Evolutionary conservation across 1,140 invertebrate genomes (phyloP), one percentile per base, ranked within the genome.

Genomic region (Tetragonula clypearis): DNA sequence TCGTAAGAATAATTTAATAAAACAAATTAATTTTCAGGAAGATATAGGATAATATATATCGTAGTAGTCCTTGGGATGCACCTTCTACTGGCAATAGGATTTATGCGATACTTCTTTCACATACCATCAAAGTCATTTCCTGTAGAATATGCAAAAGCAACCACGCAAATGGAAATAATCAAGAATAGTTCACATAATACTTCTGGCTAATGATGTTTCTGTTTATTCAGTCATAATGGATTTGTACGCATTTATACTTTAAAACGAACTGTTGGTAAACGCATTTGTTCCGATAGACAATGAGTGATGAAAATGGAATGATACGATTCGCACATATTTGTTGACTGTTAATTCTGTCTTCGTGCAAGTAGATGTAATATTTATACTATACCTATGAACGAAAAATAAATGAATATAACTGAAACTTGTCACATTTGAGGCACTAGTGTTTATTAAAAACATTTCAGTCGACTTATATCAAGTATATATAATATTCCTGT

Each of bases 31-130:
- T 86, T 82, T 92, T 92, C 81, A 94, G 94, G 97, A 6, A 96
- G 95, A 92, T 96, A 96, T 94, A 97, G 95, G 87, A 90, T 97
- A 23, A 95, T 97, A 30, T 95, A 98, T 26, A 95, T 96, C 49
- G 95, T 96, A 49, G 95, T 96, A 53, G 96, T 98, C 65, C 91
- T 98, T 55, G 94, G 96, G 26, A 96, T 98, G 86, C 98, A 99
- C 93, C 96, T 98, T 62, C 92, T 98, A 9, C 93, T 99, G 17
- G 98, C 98, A 55, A 95, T 96, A 83, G 98, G 98, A 53, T 99
- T 99, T 93, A 97, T 98, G 97, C 94, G 98, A 49, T 97, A 96
- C 84, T 97, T 97, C 90, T 97, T 97, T 88, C 95, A 96, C 85
- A 93, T 92, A 11, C 94, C 95, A 62, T 79, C 85, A 8, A 90